These are phyloP conservation scores for Drosophila kambysellisi DNA, from an alignment of 2,888 invertebrate genomes.

Conservation along the genomic window DNA sequence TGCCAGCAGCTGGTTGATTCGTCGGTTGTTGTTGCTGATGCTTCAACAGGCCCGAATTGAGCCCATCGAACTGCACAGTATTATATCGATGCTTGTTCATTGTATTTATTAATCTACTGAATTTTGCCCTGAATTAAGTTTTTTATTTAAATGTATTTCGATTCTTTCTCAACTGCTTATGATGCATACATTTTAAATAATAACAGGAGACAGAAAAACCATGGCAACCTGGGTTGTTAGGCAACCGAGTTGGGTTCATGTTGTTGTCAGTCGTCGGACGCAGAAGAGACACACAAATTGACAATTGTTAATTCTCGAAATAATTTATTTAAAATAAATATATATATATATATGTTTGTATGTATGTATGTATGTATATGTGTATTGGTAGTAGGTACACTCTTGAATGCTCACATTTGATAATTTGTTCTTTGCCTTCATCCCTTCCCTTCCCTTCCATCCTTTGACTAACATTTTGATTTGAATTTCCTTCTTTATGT, in stretches of 20 bases:
- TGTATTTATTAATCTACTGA: constrained; percentile 24
- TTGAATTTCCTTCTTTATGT: constrained; percentile 24
- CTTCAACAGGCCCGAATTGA: constrained; percentile 30
- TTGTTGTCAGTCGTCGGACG: constrained; percentile 1
- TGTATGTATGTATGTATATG: constrained; percentile 54
- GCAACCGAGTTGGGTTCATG: constrained; percentile 23
- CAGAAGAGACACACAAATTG: background rate
- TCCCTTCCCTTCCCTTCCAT: background rate
- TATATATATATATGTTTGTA: constrained; percentile 43
- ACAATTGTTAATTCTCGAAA: constrained; percentile 59
- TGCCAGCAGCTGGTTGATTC: constrained; percentile 1
- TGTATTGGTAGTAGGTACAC: constrained; percentile 67
- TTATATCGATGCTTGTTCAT: constrained; percentile 67
- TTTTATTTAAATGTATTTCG: constrained; percentile 6
- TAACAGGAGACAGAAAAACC: constrained; percentile 41
- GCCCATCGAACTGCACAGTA: constrained; percentile 59
- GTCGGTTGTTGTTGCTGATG: constrained; percentile 24
- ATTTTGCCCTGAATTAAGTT: constrained; percentile 35
- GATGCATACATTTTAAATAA: constrained; percentile 32
- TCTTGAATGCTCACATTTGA: constrained; percentile 64
- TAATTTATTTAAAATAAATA: constrained; percentile 81
- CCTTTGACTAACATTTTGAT: constrained; percentile 16
- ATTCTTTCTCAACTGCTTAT: constrained; percentile 22
- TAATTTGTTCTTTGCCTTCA: constrained; percentile 42
- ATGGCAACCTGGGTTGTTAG: constrained; percentile 74